These are phyloP conservation scores for Drosophila atroscutellata DNA, from an alignment of 2,888 invertebrate genomes.

Conservation along the genomic window DNA sequence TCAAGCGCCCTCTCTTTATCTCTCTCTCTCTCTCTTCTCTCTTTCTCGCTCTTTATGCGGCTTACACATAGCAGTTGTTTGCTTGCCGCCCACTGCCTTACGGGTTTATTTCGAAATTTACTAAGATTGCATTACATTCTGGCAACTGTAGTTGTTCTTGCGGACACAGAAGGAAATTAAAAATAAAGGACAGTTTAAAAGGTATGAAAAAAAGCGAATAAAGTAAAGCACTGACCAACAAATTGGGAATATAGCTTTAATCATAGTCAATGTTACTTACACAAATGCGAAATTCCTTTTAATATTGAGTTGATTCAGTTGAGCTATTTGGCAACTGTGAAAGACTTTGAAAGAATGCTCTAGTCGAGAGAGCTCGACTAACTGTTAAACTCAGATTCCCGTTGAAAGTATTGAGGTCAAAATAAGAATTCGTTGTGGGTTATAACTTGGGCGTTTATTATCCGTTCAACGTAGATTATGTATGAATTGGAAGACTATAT, in stretches of 20 bases:
- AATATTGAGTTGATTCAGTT: too few relatives aligned
- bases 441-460: neutral
- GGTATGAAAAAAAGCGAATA: constrained; percentile 2
- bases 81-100: constrained; percentile 14
- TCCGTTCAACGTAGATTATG: neutral
- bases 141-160: constrained; percentile 40
- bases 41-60: neutral
- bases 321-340: too few relatives aligned
- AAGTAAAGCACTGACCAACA: neutral
- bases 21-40: neutral
- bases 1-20: neutral
- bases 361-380: too few relatives aligned
- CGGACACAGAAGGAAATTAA: constrained; percentile 10
- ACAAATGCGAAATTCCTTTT: neutral
- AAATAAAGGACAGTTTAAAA: constrained; percentile 6
- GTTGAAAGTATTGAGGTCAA: neutral
- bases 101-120: constrained; percentile 35
- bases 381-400: too few relatives aligned
- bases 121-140: constrained; percentile 48
- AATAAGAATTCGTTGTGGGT: neutral
- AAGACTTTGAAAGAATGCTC: neutral
- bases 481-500: neutral
- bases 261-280: neutral
- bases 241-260: neutral
- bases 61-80: constrained; percentile 3